phyloP scores from a whole-genome alignment of 2,113 vertebrate species.

The Bambusicola thoracicus region DNA sequence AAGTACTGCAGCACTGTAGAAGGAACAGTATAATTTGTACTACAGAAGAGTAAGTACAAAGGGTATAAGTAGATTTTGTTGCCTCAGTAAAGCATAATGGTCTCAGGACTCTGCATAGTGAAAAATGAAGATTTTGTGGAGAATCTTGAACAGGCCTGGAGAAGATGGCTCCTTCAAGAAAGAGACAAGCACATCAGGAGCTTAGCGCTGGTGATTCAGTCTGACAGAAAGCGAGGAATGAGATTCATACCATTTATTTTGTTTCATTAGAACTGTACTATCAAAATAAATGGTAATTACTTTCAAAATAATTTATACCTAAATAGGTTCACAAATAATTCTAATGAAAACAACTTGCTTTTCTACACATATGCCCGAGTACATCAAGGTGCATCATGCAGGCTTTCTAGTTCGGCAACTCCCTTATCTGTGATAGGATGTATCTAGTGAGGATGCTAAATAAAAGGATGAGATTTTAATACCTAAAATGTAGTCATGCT shows the following conservation, averaged over 20 bases:
- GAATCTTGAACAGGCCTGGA: not conserved
- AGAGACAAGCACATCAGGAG: not conserved
- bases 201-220: not conserved
- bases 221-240: not conserved
- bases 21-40: not conserved
- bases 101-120: not conserved
- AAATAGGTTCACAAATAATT: not conserved
- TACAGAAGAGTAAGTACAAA: not conserved
- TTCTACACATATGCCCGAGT: not conserved
- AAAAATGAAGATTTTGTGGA: not conserved
- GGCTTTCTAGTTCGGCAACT: constrained; percentile 12
- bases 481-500: not conserved
- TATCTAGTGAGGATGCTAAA: not conserved
- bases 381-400: not conserved
- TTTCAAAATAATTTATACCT: not conserved
- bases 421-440: not conserved
- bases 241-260: not conserved
- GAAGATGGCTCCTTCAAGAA: not conserved
- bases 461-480: not conserved
- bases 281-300: not conserved
- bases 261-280: not conserved
- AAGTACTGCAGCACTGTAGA: not conserved
- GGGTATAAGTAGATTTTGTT: not conserved
- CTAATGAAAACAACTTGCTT: constrained; percentile 10
- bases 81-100: not conserved